These are phyloP conservation scores for Chymomyza caudatula DNA, from an alignment of 2,888 invertebrate genomes.

Conservation along the genomic window DNA sequence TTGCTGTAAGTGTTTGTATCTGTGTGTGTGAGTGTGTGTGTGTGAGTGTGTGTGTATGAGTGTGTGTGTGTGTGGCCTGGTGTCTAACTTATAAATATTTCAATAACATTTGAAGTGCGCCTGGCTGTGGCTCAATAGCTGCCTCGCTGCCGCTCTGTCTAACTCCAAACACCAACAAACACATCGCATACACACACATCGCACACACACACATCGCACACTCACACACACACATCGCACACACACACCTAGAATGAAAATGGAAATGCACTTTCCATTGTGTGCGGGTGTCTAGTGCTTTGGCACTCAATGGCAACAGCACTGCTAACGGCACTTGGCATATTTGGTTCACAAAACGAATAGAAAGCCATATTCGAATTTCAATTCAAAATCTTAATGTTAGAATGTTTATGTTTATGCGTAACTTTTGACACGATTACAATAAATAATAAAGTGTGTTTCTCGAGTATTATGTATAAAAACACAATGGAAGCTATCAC, in stretches of 20 bases:
- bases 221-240: not conserved
- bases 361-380: conserved; percentile 15
- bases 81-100: conserved; percentile 73
- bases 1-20: conserved; percentile 61
- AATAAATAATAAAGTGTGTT: too few species aligned
- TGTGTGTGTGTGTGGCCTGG: conserved; percentile 32
- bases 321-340: conserved; percentile 52
- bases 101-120: conserved; percentile 68
- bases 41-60: conserved; percentile 6
- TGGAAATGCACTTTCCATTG: conserved; percentile 71
- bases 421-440: not conserved
- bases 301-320: conserved; percentile 44
- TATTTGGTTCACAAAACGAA: conserved; percentile 50
- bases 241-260: conserved; percentile 22
- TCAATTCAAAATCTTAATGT: not conserved
- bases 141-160: conserved; percentile 14
- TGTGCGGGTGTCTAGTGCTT: conserved; percentile 65
- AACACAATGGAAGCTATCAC: too few species aligned
- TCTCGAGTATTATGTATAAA: too few species aligned
- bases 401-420: not conserved
- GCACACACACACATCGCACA: too few species aligned
- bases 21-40: conserved; percentile 2
- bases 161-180: not conserved
- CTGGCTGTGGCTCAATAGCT: conserved; percentile 11
- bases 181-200: not conserved